phyloP scores from a whole-genome alignment of 2,888 invertebrate species.

The Caenorhabditis plicata region DNA sequence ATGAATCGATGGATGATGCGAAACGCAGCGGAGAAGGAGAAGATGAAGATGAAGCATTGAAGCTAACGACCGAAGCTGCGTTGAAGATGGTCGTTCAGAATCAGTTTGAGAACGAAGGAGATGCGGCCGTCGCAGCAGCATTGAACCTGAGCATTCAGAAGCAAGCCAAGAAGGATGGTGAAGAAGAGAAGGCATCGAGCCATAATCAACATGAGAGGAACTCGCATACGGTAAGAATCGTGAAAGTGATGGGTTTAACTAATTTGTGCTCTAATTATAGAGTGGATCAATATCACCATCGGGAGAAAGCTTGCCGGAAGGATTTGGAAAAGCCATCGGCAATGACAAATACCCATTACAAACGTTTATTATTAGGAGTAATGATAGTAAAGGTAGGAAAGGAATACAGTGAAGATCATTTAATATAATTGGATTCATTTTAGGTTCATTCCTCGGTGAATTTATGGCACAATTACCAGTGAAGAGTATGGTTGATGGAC shows the following conservation, averaged over 20 bases:
- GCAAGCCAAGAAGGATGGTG: conserved; percentile 9
- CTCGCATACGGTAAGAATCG: conserved; percentile 54
- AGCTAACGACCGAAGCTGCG: conserved; percentile 50
- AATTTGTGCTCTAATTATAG: conserved; percentile 20
- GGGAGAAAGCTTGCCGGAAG: conserved; percentile 51
- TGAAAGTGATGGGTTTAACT: background rate
- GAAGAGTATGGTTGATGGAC: conserved; percentile 27
- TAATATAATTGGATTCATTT: conserved; percentile 2
- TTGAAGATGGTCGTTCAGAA: conserved; percentile 52
- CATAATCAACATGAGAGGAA: conserved; percentile 46
- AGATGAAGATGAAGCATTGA: conserved; percentile 49
- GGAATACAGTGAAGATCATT: background rate
- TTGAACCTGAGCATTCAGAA: conserved; percentile 37
- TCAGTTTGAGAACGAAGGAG: conserved; percentile 21
- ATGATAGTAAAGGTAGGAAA: conserved; percentile 27
- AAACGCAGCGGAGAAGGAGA: conserved; percentile 15
- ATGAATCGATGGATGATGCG: conserved; percentile 44
- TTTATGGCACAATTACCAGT: conserved; percentile 55
- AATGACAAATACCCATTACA: conserved; percentile 47
- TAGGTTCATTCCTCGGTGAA: conserved; percentile 45
- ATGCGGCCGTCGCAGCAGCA: conserved; percentile 9
- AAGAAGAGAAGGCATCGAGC: conserved; percentile 32
- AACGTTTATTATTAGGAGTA: conserved; percentile 46
- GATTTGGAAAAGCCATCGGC: conserved; percentile 37
- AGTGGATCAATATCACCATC: conserved; percentile 59